These are phyloP conservation scores for Hydropotes inermis DNA, from an alignment of 2,113 vertebrate species.

Conservation along the genomic window DNA sequence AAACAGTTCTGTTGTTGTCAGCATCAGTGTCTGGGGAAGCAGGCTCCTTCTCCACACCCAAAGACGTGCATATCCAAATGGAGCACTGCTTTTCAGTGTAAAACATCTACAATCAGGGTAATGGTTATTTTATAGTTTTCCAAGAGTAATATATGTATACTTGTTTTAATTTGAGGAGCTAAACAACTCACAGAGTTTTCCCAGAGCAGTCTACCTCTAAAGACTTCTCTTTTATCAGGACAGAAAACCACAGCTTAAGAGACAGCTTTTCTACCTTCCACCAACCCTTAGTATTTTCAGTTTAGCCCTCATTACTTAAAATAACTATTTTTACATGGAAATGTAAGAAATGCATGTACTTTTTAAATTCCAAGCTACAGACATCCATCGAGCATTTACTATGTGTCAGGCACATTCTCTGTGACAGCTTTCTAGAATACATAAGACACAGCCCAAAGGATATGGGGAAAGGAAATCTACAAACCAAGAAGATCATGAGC, in stretches of 20 bases:
- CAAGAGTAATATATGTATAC: not conserved
- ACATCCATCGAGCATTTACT: not conserved
- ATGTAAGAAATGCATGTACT: not conserved
- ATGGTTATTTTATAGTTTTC: constrained; percentile 1
- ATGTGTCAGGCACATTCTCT: not conserved
- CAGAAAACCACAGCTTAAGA: constrained; percentile 7
- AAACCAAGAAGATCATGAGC: not conserved
- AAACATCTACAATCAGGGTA: not conserved
- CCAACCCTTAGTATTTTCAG: not conserved
- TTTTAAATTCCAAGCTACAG: not conserved
- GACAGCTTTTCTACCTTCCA: not conserved
- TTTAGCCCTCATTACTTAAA: not conserved
- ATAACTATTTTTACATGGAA: constrained; percentile 26
- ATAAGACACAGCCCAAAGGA: constrained; percentile 17
- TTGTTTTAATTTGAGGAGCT: not conserved
- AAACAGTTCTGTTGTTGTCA: not conserved
- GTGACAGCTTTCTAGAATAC: not conserved
- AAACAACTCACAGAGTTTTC: constrained; percentile 3
- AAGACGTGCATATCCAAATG: constrained; percentile 11
- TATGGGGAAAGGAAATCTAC: not conserved
- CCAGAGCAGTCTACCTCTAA: not conserved
- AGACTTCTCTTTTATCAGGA: not conserved
- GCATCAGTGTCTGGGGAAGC: not conserved
- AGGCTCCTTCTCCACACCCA: not conserved
- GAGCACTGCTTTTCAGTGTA: not conserved